Conservation (phyloP, 1,140 invertebrate species). For the Geopemphigus sp. region DNA sequence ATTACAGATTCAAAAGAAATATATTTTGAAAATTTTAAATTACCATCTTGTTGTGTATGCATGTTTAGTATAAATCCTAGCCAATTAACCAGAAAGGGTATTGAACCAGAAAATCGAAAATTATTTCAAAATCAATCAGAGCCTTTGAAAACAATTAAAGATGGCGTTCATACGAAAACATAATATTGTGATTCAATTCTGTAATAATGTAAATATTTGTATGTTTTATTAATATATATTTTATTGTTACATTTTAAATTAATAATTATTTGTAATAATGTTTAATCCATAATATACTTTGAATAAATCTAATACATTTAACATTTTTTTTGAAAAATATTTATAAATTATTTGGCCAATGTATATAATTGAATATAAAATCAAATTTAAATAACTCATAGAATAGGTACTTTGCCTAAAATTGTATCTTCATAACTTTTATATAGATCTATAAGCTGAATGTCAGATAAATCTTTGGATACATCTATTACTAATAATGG, state of each 20-base stretch:
- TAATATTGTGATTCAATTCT: background rate
- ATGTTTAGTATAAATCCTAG: constrained; percentile 21
- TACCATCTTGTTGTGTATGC: constrained; percentile 37
- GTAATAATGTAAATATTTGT: constrained; percentile 25
- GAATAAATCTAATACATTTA: background rate
- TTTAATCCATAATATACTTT: background rate
- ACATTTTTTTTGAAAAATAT: background rate
- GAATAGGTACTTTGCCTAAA: constrained; percentile 39
- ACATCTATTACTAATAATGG: constrained; percentile 52
- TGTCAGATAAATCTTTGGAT: constrained; percentile 50
- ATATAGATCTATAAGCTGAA: constrained; percentile 48
- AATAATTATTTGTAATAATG: background rate
- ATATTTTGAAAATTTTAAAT: constrained; percentile 40
- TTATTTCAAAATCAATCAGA: background rate
- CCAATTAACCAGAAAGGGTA: constrained; percentile 2
- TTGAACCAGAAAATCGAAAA: background rate
- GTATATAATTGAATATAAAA: background rate
- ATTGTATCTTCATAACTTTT: constrained; percentile 49
- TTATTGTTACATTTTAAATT: background rate
- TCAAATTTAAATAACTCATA: background rate
- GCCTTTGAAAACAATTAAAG: background rate
- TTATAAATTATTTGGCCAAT: background rate
- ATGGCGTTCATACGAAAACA: background rate
- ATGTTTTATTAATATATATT: background rate
- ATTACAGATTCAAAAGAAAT: constrained; percentile 39